Evolutionary conservation across 2,797 vertebrate genomes (phyloP).

Genomic region (Picus viridis): DNA sequence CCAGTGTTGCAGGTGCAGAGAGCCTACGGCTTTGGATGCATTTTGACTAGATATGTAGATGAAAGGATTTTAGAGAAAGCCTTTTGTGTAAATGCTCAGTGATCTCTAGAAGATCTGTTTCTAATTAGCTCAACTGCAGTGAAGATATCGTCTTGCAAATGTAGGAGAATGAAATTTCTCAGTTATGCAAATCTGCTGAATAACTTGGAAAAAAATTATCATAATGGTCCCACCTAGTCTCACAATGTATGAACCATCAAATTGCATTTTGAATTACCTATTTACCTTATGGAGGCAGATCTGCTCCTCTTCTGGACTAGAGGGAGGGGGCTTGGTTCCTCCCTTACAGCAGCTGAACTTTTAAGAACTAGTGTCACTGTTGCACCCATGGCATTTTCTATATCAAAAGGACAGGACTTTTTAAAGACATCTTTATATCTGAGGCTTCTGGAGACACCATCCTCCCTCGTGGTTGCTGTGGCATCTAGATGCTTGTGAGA

Average conservation of each 20-base stretch:
- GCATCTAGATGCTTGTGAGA: not conserved
- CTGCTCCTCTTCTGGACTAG: not conserved
- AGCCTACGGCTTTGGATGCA: not conserved
- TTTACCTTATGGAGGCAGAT: not conserved
- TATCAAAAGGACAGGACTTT: not conserved
- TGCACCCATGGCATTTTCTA: not conserved
- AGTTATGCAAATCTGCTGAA: constrained; percentile 7
- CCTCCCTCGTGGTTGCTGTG: not conserved
- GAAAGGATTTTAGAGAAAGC: not conserved
- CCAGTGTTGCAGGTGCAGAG: not conserved
- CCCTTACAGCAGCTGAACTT: not conserved
- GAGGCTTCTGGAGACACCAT: not conserved
- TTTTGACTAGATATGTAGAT: not conserved
- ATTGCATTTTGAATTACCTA: not conserved
- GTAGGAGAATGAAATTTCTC: not conserved
- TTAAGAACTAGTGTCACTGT: not conserved
- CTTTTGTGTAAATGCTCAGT: not conserved
- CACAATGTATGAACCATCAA: not conserved
- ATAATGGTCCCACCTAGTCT: not conserved
- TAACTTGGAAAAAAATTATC: not conserved
- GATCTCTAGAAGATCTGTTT: not conserved
- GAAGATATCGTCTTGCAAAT: not conserved
- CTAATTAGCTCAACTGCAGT: not conserved
- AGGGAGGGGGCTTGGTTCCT: not conserved
- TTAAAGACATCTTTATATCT: not conserved